Evolutionary conservation across 2,113 vertebrate genomes (phyloP).

Genomic region (Rafetus swinhoei): DNA sequence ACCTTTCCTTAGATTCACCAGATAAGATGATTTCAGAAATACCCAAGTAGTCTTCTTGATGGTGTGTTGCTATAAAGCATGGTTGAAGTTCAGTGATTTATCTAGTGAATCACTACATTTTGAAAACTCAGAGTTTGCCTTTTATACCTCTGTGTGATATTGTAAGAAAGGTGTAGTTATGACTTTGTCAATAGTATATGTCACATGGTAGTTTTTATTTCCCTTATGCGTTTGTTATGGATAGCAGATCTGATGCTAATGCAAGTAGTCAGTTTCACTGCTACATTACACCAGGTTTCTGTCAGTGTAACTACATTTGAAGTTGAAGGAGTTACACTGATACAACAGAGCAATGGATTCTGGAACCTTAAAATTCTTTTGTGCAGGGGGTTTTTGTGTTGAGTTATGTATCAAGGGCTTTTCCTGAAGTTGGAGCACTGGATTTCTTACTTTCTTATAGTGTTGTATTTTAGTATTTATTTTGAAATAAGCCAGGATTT

Average conservation of each 20-base stretch:
- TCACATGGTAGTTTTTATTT: background rate
- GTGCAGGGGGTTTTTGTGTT: background rate
- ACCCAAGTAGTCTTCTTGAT: background rate
- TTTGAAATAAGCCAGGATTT: background rate
- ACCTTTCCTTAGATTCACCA: fast-evolving
- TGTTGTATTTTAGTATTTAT: background rate
- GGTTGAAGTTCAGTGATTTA: background rate
- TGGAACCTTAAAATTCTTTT: background rate
- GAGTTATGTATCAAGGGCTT: background rate
- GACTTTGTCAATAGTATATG: background rate
- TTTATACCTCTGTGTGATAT: background rate
- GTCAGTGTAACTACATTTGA: background rate
- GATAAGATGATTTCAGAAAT: background rate
- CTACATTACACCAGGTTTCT: background rate
- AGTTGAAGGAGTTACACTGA: background rate
- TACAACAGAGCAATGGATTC: background rate
- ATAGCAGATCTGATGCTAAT: fast-evolving
- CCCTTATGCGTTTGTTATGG: background rate
- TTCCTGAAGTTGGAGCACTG: background rate
- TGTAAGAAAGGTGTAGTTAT: fast-evolving
- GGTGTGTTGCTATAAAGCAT: background rate
- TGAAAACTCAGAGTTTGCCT: background rate
- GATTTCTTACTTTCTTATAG: background rate
- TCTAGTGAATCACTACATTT: background rate
- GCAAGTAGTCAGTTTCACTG: background rate